Evolutionary conservation across 2,113 vertebrate genomes (phyloP), one percentile per base, ranked within the genome.

Genomic region (Motacilla tschutschensis): DNA sequence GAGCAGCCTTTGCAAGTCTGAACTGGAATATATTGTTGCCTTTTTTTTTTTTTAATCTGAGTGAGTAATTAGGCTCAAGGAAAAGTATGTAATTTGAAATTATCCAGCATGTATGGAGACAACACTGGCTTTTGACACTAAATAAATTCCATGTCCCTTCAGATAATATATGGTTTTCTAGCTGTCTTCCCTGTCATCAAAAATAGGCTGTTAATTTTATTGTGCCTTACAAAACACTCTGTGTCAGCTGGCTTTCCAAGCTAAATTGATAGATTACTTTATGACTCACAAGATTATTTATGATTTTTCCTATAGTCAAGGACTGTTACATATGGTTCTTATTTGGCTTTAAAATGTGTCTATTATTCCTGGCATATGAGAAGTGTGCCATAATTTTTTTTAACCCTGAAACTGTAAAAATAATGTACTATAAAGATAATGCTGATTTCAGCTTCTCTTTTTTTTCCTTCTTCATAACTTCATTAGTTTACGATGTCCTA

Each of bases 211-310:
- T 81, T 78, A 85, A 85, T 93, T 93, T 80, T 78, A 92, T 85
- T 92, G 50, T 63, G 51, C 24, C 77, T 89, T 71, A 74, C 17
- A 91, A 60, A 92, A 65, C 58, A 80, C 29, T 24, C 50, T 70
- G 26, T 88, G 91, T 93, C 84, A 83, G 70, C 65, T 80, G 69
- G 48, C 26, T 92, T 92, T 92, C 81, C 76, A 85, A 78, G 48
- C 21, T 85, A 73, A 83, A 80, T 47, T 93, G 79, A 88, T 76
- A 69, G 87, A 93, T 82, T 64, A 58, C 41, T 92, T 94, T 62
- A 83, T 75, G 73, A 92, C 53, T 92, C 79, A 91, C 26, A 50
- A 67, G 58, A 83, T 93, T 91, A 89, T 90, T 88, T 92, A 85
- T 58, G 47, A 82, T 87, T 91, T 87, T 84, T 90, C 55, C 71